Percentiles rank a stretch among this genome's conserved stretches.
Conservation (phyloP, 1,140 invertebrate genomes). For the Scaptomyza montana region DNA sequence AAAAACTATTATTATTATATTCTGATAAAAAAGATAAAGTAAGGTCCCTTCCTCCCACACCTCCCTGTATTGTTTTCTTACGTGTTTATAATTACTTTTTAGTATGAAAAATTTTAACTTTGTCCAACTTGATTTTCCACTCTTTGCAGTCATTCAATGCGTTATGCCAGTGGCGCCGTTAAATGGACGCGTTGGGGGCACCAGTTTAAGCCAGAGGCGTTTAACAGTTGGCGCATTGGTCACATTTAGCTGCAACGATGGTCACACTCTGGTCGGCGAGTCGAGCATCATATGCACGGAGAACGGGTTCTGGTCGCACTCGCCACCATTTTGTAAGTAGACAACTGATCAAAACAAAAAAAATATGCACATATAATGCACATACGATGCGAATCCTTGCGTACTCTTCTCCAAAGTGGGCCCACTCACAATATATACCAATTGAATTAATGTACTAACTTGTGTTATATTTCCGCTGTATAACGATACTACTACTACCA, state of each 20-base stretch:
- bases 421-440: conserved; percentile 46
- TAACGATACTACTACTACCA: conserved; percentile 28
- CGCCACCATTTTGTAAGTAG: conserved; percentile 90
- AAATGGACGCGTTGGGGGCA: conserved; percentile 88
- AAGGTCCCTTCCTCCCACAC: no score
- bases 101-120: no score
- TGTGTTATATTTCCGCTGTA: conserved; percentile 75
- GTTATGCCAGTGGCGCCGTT: conserved; percentile 88
- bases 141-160: conserved; percentile 89
- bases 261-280: conserved; percentile 90
- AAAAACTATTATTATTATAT: no score
- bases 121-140: no score
- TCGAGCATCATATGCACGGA: conserved; percentile 92
- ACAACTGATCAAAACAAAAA: conserved; percentile 49
- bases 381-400: conserved; percentile 59
- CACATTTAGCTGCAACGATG: conserved; percentile 89
- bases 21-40: no score
- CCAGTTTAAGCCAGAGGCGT: conserved; percentile 83
- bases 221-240: conserved; percentile 91
- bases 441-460: conserved; percentile 70
- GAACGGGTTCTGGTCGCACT: conserved; percentile 93
- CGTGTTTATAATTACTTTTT: no score
- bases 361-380: conserved; percentile 48
- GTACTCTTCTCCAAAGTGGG: conserved; percentile 65
- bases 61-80: no score